phyloP scores from a whole-genome alignment of 2,113 vertebrate genomes.

The Astatotilapia flaviijosephi region DNA sequence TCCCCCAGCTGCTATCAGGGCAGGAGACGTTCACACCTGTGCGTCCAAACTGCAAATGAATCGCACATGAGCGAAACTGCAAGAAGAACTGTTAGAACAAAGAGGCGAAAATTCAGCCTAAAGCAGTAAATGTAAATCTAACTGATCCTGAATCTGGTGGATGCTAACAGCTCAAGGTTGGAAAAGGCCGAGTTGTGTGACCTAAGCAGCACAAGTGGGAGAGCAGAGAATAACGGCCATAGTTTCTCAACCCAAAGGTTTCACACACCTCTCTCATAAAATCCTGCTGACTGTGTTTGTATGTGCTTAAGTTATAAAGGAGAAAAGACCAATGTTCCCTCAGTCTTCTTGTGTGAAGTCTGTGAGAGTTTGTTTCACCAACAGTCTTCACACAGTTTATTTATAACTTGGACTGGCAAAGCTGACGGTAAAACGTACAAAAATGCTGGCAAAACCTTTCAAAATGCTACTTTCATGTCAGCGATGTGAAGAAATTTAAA shows the following conservation, averaged over 20 bases:
- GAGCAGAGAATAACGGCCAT: not conserved
- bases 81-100: not conserved
- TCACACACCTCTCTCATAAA: fast-evolving
- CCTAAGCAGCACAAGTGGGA: not conserved
- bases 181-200: not conserved
- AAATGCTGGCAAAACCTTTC: not conserved
- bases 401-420: not conserved
- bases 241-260: not conserved
- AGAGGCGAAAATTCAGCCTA: not conserved
- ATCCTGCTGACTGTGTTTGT: fast-evolving
- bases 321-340: not conserved
- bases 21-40: too few species aligned
- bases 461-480: fast-evolving
- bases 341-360: not conserved
- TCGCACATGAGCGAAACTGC: too few species aligned
- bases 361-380: not conserved
- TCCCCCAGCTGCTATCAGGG: too few species aligned
- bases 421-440: not conserved
- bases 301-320: not conserved
- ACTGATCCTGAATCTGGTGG: not conserved
- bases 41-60: too few species aligned
- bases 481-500: not conserved
- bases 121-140: not conserved
- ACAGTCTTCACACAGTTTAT: not conserved
- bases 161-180: not conserved